Evolutionary conservation across 1,140 invertebrate species (phyloP), one percentile per base, ranked within the genome.

Genomic region (Drosophila rhopaloa): DNA sequence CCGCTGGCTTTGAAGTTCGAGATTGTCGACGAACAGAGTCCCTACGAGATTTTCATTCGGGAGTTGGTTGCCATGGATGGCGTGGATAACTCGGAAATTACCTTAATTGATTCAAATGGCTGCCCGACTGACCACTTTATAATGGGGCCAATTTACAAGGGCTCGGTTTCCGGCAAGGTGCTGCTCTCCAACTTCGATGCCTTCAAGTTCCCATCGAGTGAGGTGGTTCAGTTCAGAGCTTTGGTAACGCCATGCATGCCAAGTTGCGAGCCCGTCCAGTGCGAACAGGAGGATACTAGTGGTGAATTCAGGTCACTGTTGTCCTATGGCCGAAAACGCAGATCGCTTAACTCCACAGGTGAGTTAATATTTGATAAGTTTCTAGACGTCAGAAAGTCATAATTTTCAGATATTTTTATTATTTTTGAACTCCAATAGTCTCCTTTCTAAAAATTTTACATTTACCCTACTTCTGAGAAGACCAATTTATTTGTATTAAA

Each of bases 51-150:
- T 74, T 98, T 98, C 92, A 97, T 98, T 4, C 95, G 97, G 53
- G 97, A 98, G 93, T 93, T 98, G 72, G 97, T 98, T 27, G 98
- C 98, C 40, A 97, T 98, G 96, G 98, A 98, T 91, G 97, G 97
- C 32, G 96, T 97, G 37, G 97, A 98, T 92, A 97, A 96, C 57
- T 97, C 96, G 81, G 97, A 98, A 94, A 98, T 98, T 76, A 95
- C 97, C 40, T 94, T 98, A 4, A 97, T 98, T 83, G 97, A 98
- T 90, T 95, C 96, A n/a, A 94, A 96, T 76, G 97, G 98, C 90
- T 98, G 97, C 92, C 97, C 97, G 1, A 98, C 97, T 4, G 97
- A 98, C 91, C 96, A 97, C 76, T 96, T 97, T 81, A 98, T 98
- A 85, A 98, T 98, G 97, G 97, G 97, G 72, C 96, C 97, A 2